Conservation (phyloP, 2,797 vertebrate genomes). For the Lepilemur septentrionalis region DNA sequence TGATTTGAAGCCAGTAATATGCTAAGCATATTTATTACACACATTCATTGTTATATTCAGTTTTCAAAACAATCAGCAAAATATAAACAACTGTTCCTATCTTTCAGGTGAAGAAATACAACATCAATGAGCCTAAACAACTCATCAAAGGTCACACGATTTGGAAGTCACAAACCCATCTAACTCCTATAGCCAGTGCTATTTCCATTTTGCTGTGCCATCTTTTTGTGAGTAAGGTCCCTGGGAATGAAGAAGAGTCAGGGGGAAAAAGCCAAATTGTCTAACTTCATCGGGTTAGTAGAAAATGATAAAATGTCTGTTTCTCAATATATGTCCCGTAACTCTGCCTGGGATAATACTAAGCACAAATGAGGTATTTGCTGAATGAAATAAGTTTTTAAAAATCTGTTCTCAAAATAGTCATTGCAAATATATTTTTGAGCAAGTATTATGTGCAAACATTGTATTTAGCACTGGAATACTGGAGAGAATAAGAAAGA, state of each 20-base stretch:
- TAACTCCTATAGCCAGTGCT: neutral
- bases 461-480: neutral
- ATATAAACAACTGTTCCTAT: neutral
- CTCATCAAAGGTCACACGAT: neutral
- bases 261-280: neutral
- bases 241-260: fast-evolving
- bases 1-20: slow-evolving; percentile 8
- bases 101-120: slow-evolving; percentile 1
- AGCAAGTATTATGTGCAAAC: neutral
- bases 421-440: neutral
- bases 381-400: neutral
- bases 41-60: neutral
- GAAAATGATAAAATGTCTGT: neutral
- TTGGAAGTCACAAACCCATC: neutral
- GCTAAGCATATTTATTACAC: neutral
- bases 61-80: slow-evolving; percentile 21
- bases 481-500: neutral
- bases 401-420: neutral
- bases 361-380: neutral
- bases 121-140: neutral
- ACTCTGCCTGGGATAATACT: neutral
- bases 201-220: neutral
- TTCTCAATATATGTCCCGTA: neutral
- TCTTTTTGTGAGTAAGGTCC: neutral
- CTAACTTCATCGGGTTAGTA: neutral